Percentiles rank a stretch among this genome's conserved stretches.
Conservation (phyloP, 2,113 vertebrate genomes). For the Dromaius novaehollandiae region DNA sequence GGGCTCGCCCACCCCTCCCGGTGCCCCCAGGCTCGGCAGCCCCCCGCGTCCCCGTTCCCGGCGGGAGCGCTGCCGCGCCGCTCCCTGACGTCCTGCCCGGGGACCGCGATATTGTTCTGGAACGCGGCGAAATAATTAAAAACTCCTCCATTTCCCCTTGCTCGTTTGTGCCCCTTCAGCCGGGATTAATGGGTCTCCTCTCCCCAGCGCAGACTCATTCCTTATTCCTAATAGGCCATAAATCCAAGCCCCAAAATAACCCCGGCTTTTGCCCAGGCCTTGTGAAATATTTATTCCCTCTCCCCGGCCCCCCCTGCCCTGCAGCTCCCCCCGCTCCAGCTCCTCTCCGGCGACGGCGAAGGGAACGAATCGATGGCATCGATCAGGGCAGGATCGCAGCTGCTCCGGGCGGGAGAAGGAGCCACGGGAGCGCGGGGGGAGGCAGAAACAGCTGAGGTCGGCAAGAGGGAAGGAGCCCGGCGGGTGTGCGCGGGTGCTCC, state of each 20-base stretch:
- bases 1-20: too few relatives aligned
- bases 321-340: neutral
- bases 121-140: slow-evolving; percentile 13
- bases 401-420: neutral
- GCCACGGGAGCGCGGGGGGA: too few relatives aligned
- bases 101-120: neutral
- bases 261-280: slow-evolving; percentile 37
- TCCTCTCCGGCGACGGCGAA: slow-evolving; percentile 18
- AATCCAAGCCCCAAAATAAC: slow-evolving; percentile 70
- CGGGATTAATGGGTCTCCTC: slow-evolving; percentile 52
- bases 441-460: slow-evolving; percentile 14
- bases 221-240: slow-evolving; percentile 64
- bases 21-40: too few relatives aligned
- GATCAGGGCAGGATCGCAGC: slow-evolving; percentile 34
- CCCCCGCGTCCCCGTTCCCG: neutral
- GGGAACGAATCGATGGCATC: slow-evolving; percentile 61
- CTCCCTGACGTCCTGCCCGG: rapidly evolving
- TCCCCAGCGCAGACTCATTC: slow-evolving; percentile 44
- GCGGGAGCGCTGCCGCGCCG: neutral
- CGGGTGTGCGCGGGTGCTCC: neutral
- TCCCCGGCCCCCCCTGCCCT: neutral
- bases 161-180: slow-evolving; percentile 34
- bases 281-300: slow-evolving; percentile 68
- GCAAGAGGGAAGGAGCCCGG: neutral
- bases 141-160: slow-evolving; percentile 37